A percentile compares a stretch with the other conserved stretches of the same genome.
These are phyloP conservation scores for Serrognathus titanus DNA, from an alignment of 2,888 invertebrate genomes.

Conservation along the genomic window DNA sequence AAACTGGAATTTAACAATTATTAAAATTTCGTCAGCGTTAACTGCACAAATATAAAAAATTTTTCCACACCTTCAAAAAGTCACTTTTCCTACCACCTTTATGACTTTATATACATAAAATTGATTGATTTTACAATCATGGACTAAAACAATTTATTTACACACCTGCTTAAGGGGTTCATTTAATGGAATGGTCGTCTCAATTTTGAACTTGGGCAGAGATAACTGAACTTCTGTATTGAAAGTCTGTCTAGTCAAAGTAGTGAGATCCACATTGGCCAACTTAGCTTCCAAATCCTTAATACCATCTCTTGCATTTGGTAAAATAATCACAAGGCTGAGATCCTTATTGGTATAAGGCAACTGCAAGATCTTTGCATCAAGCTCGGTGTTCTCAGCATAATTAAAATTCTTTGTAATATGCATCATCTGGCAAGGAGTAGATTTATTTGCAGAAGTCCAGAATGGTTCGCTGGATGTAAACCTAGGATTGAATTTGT, in stretches of 20 bases:
- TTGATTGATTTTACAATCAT: neutral
- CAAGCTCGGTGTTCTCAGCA: constrained; percentile 51
- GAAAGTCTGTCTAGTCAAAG: constrained; percentile 52
- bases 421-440: constrained; percentile 71
- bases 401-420: constrained; percentile 54
- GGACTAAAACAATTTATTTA: neutral
- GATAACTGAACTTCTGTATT: constrained; percentile 60
- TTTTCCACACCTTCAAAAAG: no score
- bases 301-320: constrained; percentile 65
- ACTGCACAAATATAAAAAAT: no score
- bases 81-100: no score
- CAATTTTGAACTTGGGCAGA: constrained; percentile 78
- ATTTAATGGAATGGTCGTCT: constrained; percentile 64
- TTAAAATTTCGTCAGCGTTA: no score
- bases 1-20: no score
- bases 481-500: constrained; percentile 57
- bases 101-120: no score
- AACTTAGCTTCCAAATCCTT: constrained; percentile 60
- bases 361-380: constrained; percentile 65
- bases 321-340: constrained; percentile 75
- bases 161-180: constrained; percentile 62
- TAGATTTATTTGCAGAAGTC: constrained; percentile 50
- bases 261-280: constrained; percentile 53
- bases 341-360: constrained; percentile 66
- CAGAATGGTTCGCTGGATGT: constrained; percentile 66